Conservation (phyloP, 2,113 vertebrate genomes). For the Serinus canaria region DNA sequence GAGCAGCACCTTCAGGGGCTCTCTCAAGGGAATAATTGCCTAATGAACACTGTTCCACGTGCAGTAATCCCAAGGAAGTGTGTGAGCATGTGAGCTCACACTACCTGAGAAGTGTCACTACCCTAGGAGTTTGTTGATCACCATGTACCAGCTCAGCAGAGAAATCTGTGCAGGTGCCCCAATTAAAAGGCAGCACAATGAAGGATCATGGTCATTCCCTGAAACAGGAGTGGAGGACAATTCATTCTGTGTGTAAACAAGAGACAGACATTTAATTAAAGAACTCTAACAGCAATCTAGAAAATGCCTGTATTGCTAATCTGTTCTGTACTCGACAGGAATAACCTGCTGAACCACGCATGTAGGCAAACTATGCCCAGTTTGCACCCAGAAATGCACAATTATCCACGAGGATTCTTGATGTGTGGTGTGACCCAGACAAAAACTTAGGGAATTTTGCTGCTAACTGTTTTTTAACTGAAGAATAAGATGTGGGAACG, state of each 20-base stretch:
- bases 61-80: neutral
- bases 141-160: rapidly evolving
- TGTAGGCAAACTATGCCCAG: rapidly evolving
- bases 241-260: neutral
- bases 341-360: neutral
- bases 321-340: neutral
- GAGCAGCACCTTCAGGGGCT: neutral
- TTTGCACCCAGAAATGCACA: neutral
- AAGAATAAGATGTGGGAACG: neutral
- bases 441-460: neutral
- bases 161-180: neutral
- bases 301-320: neutral
- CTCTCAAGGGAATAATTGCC: neutral
- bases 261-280: neutral
- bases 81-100: neutral
- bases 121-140: neutral
- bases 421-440: neutral
- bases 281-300: neutral
- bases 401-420: neutral
- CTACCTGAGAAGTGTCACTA: neutral
- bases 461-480: neutral
- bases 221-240: neutral
- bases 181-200: neutral
- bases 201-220: neutral
- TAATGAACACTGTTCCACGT: neutral